A percentile compares a stretch with the other conserved stretches of the same genome.
Evolutionary conservation across 1,140 invertebrate species (phyloP).

Genomic region (Neodiprion fabricii): DNA sequence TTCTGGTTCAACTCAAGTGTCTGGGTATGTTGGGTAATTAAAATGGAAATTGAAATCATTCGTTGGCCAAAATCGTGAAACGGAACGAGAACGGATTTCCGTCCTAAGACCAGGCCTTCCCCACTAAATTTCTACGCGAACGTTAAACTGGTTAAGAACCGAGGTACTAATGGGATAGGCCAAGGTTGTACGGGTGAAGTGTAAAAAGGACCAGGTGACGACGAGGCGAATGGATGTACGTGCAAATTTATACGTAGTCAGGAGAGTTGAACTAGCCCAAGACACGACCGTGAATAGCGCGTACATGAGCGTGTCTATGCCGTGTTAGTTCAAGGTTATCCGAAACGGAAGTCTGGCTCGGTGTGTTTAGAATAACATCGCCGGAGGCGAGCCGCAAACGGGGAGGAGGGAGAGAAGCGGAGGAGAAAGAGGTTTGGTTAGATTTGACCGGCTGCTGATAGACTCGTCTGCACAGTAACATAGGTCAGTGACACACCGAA

Average conservation of each 20-base stretch:
- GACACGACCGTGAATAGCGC: too few relatives aligned
- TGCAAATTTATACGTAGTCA: neutral
- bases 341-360: slow-evolving; percentile 41
- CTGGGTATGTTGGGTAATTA: too few relatives aligned
- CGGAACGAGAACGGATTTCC: too few relatives aligned
- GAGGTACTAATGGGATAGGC: too few relatives aligned
- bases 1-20: too few relatives aligned
- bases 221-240: neutral
- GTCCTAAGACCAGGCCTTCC: too few relatives aligned
- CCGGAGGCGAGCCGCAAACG: slow-evolving; percentile 25
- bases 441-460: slow-evolving; percentile 30
- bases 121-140: too few relatives aligned
- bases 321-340: slow-evolving; percentile 48
- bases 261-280: neutral
- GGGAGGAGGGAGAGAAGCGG: slow-evolving; percentile 19
- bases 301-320: slow-evolving; percentile 3
- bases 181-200: too few relatives aligned
- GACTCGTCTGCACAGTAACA: slow-evolving; percentile 43
- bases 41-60: too few relatives aligned
- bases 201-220: neutral
- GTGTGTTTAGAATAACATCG: slow-evolving; percentile 48
- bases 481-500: slow-evolving; percentile 48
- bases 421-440: slow-evolving; percentile 12
- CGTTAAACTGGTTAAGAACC: too few relatives aligned
- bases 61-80: too few relatives aligned